phyloP scores from a whole-genome alignment of 2,888 invertebrate species.

The Prosopocoilus inquinatus region DNA sequence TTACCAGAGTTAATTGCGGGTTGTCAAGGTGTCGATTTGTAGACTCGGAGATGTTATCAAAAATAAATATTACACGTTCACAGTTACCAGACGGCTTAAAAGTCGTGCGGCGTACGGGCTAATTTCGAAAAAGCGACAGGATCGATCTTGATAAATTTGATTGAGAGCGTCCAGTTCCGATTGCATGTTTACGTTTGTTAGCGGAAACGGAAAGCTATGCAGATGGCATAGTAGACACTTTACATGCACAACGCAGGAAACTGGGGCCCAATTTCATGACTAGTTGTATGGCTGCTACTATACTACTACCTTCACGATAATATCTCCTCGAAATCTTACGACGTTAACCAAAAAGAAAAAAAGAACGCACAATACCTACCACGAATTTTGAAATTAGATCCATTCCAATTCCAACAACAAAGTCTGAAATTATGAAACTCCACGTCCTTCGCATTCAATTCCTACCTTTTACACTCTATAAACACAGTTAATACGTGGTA shows the following conservation, averaged over 20 bases:
- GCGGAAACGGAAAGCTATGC: constrained; percentile 52
- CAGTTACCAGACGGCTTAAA: constrained; percentile 38
- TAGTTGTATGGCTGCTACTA: constrained; percentile 12
- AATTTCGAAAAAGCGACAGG: constrained; percentile 33
- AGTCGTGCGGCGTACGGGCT: constrained; percentile 38
- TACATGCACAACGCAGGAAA: constrained; percentile 49
- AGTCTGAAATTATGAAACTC: too few relatives aligned
- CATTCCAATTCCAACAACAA: too few relatives aligned
- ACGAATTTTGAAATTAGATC: too few relatives aligned
- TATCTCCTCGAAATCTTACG: constrained; percentile 4
- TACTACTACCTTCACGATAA: constrained; percentile 11
- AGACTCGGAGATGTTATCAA: constrained; percentile 50
- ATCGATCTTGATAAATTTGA: constrained; percentile 52
- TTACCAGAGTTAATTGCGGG: constrained; percentile 50
- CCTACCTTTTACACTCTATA: too few relatives aligned
- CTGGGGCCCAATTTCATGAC: constrained; percentile 34
- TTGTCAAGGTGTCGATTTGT: constrained; percentile 55
- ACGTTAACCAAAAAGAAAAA: neutral
- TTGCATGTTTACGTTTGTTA: constrained; percentile 47
- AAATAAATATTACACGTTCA: constrained; percentile 52
- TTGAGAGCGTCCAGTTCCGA: constrained; percentile 51
- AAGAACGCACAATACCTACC: neutral
- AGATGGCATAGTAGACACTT: constrained; percentile 51
- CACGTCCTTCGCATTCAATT: too few relatives aligned
- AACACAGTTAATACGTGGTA: too few relatives aligned